Base-by-base conservation (phyloP, 2,797 vertebrate genomes). In the Fundulus diaphanus region DNA sequence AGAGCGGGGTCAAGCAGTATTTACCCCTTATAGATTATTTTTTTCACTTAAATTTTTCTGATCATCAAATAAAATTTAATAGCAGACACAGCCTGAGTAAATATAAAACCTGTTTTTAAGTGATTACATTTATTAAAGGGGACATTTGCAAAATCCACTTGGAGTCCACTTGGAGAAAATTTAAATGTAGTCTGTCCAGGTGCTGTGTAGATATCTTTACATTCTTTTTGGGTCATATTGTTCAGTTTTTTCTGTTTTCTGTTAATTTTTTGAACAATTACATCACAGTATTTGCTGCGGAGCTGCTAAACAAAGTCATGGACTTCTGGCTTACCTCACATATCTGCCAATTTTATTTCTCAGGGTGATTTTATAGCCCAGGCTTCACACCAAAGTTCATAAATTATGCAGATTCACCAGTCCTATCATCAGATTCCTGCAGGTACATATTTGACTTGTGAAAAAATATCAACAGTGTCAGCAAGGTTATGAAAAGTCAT, bases 321-420 rank as follows among this genome's bases (percentile, higher is more conserved):
- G n/a, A n/a, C n/a, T n/a, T n/a, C n/a, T n/a, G n/a, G n/a, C n/a
- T n/a, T n/a, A n/a, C n/a, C n/a, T n/a, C n/a, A n/a, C n/a, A n/a
- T n/a, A n/a, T n/a, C n/a, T n/a, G n/a, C n/a, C n/a, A n/a, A n/a
- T n/a, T n/a, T n/a, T n/a, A n/a, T n/a, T n/a, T n/a, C n/a, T n/a
- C n/a, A n/a, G n/a, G n/a, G n/a, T n/a, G n/a, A n/a, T 37, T 61
- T 70, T 24, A 1, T 66, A 7, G 31, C 22, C 4, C 16, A 7
- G 49, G 40, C 48, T 24, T 12, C 37, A 51, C 49, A 54, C 44
- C 33, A 54, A 72, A 70, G 35, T 44, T 4, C 40, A 68, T 29
- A 49, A 40, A 13, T 74, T 59, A 81, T 82, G 37, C 33, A 66
- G 79, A 80, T 80, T 85, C 46, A 78, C 74, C 59, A 61, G 7